Conservation (phyloP, 1,140 invertebrate genomes). For the Drosophila repletoides region DNA sequence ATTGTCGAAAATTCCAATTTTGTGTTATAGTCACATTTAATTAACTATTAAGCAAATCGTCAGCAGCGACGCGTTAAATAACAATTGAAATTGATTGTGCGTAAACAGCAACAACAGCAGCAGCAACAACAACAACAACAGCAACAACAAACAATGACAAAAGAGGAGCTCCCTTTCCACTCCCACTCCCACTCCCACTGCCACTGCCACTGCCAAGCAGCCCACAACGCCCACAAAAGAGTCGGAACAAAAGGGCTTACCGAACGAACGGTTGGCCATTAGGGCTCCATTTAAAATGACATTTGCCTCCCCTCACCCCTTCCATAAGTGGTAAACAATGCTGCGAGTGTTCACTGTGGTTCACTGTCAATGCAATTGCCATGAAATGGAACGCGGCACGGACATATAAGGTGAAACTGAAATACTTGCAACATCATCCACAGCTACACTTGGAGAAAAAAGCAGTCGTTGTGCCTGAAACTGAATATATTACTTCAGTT, state of each 20-base stretch:
- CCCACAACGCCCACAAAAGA: background rate
- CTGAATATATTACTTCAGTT: no score
- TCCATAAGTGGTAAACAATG: slow-evolving; percentile 15
- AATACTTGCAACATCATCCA: slow-evolving; percentile 23
- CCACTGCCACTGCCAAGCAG: slow-evolving; percentile 1
- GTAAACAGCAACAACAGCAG: slow-evolving; percentile 19
- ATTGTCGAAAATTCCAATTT: background rate
- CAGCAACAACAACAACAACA: slow-evolving; percentile 14
- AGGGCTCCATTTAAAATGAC: slow-evolving; percentile 40
- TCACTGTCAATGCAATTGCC: slow-evolving; percentile 36
- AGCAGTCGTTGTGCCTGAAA: no score
- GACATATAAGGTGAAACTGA: background rate
- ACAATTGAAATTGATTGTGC: slow-evolving; percentile 50
- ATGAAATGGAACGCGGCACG: slow-evolving; percentile 16
- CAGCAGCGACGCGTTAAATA: slow-evolving; percentile 19
- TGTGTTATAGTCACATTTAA: slow-evolving; percentile 22
- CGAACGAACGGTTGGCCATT: slow-evolving; percentile 27
- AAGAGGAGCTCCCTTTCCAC: no score
- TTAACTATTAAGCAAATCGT: slow-evolving; percentile 21
- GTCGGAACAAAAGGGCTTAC: slow-evolving; percentile 12
- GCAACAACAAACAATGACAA: background rate
- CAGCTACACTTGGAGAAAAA: no score
- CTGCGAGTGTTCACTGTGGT: slow-evolving; percentile 14
- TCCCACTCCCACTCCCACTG: no score
- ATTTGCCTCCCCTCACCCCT: background rate